Percentiles rank a stretch among this genome's conserved stretches.
These are phyloP conservation scores for Cisticola juncidis DNA, from an alignment of 2,113 vertebrate genomes.

Conservation along the genomic window DNA sequence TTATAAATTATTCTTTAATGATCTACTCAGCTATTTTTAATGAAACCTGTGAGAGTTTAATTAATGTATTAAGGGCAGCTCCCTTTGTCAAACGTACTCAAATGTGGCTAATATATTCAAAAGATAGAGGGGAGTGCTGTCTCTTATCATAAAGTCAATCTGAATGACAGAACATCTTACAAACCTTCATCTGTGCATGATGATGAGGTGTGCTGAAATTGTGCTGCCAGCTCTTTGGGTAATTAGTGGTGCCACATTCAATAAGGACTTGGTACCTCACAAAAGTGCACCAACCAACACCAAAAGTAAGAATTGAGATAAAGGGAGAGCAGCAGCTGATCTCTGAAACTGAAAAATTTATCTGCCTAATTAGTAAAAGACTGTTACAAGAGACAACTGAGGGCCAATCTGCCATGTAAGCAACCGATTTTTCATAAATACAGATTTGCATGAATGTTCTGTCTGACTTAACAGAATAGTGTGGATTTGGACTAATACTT, in stretches of 20 bases:
- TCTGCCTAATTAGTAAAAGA: neutral
- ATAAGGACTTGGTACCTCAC: neutral
- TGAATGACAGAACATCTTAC: neutral
- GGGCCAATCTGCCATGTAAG: neutral
- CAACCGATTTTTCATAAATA: neutral
- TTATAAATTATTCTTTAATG: neutral
- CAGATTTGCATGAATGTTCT: neutral
- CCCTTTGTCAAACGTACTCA: neutral
- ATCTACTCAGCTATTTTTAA: neutral
- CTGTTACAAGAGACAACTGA: neutral
- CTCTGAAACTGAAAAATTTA: neutral
- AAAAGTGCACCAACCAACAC: neutral
- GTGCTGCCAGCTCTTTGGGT: neutral
- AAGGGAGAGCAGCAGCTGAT: neutral
- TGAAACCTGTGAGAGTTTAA: neutral
- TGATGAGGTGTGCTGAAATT: neutral
- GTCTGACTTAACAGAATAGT: neutral
- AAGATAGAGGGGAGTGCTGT: neutral
- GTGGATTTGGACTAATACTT: neutral
- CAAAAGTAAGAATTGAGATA: neutral
- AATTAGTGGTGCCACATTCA: neutral
- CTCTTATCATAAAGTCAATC: neutral
- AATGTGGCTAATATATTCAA: neutral
- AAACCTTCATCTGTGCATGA: neutral
- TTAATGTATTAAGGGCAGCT: neutral